Evolutionary conservation across 2,888 invertebrate genomes (phyloP).

Genomic region (Gibbula magus): DNA sequence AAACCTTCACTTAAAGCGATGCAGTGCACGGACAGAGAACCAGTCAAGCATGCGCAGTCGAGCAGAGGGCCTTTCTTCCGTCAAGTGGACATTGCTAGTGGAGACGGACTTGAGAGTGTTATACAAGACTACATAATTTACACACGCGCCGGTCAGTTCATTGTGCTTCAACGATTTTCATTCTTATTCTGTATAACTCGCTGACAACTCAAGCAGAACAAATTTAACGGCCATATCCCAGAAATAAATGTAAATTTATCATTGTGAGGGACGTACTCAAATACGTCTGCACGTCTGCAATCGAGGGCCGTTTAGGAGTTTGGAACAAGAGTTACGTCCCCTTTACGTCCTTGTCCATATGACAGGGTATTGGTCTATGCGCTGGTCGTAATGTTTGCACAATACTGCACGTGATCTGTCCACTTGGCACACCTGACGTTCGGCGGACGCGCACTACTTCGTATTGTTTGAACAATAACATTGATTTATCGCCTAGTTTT

Average conservation of each 20-base stretch:
- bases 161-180: background rate
- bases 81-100: background rate
- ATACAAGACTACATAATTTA: background rate
- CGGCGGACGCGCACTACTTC: no score
- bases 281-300: background rate
- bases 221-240: conserved; percentile 1
- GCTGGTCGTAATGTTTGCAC: background rate
- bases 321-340: no score
- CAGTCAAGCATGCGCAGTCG: background rate
- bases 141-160: background rate
- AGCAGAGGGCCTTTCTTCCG: background rate
- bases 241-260: background rate
- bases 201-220: background rate
- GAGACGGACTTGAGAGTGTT: background rate
- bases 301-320: no score
- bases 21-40: background rate
- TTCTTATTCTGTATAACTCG: background rate
- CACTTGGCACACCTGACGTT: background rate
- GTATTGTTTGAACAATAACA: no score
- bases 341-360: no score
- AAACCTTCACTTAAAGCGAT: background rate
- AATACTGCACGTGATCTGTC: background rate
- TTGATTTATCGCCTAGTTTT: no score
- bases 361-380: background rate
- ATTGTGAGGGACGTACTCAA: background rate